These are phyloP conservation scores for Himantopus leucocephalus DNA, from an alignment of 2,113 vertebrate species.

Conservation along the genomic window DNA sequence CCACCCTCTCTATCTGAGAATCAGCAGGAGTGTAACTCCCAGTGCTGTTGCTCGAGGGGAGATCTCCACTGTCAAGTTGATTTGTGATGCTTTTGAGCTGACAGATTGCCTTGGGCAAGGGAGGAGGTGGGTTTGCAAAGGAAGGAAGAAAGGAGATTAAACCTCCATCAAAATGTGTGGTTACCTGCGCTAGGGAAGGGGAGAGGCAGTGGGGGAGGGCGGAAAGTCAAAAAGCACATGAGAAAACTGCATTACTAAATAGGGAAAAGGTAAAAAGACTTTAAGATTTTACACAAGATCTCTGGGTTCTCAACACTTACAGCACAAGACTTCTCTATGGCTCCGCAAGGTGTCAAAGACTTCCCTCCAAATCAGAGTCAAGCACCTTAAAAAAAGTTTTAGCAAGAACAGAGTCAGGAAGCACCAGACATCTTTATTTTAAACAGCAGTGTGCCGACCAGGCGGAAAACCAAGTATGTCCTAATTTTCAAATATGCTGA, in stretches of 20 bases:
- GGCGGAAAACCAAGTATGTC: neutral
- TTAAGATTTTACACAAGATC: neutral
- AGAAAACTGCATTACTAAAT: neutral
- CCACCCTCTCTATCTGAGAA: constrained; percentile 44
- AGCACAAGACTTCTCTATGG: neutral
- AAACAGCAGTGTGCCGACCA: neutral
- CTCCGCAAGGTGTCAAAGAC: neutral
- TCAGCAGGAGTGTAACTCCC: neutral
- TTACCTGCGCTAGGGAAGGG: neutral
- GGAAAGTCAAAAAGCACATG: neutral
- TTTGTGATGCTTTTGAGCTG: constrained; percentile 35
- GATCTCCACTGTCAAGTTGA: constrained; percentile 52
- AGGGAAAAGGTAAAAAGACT: neutral
- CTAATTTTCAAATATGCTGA: neutral
- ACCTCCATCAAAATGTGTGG: constrained; percentile 43
- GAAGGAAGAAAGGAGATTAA: constrained; percentile 70
- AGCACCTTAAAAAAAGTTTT: neutral
- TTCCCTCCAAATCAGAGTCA: neutral
- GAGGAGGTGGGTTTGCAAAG: constrained; percentile 53
- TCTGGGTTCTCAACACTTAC: neutral
- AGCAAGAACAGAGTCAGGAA: neutral
- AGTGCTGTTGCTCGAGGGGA: constrained; percentile 26
- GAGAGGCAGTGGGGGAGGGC: neutral
- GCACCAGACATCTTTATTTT: neutral
- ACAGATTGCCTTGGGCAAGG: constrained; percentile 2